These are phyloP conservation scores for Sciurus niger DNA, from an alignment of 2,113 vertebrate genomes.

Conservation along the genomic window DNA sequence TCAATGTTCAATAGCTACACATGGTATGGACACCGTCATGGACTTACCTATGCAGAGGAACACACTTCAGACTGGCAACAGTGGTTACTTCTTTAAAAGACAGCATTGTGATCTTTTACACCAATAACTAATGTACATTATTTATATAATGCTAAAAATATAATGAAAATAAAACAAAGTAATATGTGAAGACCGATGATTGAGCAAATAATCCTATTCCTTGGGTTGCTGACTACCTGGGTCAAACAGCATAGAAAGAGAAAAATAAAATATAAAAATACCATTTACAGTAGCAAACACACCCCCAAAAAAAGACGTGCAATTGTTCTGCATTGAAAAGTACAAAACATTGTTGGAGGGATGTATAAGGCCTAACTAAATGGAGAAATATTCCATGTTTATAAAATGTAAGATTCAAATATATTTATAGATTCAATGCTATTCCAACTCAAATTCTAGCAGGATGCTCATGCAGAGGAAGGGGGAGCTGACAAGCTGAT, in stretches of 20 bases:
- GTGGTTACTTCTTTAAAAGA: neutral
- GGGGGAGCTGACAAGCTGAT: neutral
- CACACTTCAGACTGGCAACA: neutral
- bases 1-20: neutral
- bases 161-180: neutral
- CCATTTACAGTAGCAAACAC: neutral
- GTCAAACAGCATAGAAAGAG: neutral
- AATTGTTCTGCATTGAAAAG: neutral
- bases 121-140: conserved; percentile 33
- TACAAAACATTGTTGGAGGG: neutral
- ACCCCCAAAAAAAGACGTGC: neutral
- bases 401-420: conserved; percentile 38
- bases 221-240: neutral
- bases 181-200: neutral
- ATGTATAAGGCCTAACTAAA: conserved; percentile 1
- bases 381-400: conserved; percentile 16
- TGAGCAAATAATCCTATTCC: neutral
- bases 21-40: neutral
- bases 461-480: neutral
- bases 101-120: conserved; percentile 7
- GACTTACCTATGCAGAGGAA: neutral
- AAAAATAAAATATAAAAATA: conserved; percentile 54
- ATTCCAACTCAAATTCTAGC: neutral
- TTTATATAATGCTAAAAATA: neutral
- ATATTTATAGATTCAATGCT: conserved; percentile 24